Conservation (phyloP, 1,140 invertebrate genomes). For the Thalassaphorura encarpata region DNA sequence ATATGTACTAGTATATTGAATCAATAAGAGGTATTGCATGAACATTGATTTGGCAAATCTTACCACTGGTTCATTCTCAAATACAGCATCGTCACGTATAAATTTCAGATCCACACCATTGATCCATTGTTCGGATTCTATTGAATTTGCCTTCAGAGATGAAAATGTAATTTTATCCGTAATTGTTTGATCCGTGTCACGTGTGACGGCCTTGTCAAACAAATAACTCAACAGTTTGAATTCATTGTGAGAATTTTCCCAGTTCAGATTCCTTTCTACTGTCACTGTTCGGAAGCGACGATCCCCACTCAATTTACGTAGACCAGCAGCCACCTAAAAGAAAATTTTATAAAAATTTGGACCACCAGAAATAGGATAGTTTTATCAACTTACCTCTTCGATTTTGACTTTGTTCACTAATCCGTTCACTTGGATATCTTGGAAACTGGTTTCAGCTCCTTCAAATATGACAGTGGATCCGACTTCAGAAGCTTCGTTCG, state of each 20-base stretch:
- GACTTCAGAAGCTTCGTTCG: neutral
- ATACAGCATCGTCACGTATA: neutral
- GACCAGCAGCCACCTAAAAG: neutral
- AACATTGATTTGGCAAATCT: too few species aligned
- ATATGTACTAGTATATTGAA: too few species aligned
- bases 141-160: neutral
- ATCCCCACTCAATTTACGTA: neutral
- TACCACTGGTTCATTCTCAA: neutral
- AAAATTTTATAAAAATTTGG: neutral
- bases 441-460: neutral
- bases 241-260: conserved; percentile 1
- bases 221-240: conserved; percentile 5
- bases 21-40: too few species aligned
- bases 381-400: conserved; percentile 4
- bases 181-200: conserved; percentile 2
- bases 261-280: conserved; percentile 8
- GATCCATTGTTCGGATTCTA: neutral
- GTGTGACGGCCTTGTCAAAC: conserved; percentile 8
- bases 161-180: conserved; percentile 1
- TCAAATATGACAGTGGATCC: neutral
- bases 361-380: neutral
- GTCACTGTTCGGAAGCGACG: neutral
- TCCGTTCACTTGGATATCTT: conserved; percentile 3
- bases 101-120: neutral
- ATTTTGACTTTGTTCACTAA: conserved; percentile 6